Percentiles rank a stretch among this genome's conserved stretches.
Evolutionary conservation across 2,113 vertebrate species (phyloP).

Genomic region (Leptocoma aspasia): DNA sequence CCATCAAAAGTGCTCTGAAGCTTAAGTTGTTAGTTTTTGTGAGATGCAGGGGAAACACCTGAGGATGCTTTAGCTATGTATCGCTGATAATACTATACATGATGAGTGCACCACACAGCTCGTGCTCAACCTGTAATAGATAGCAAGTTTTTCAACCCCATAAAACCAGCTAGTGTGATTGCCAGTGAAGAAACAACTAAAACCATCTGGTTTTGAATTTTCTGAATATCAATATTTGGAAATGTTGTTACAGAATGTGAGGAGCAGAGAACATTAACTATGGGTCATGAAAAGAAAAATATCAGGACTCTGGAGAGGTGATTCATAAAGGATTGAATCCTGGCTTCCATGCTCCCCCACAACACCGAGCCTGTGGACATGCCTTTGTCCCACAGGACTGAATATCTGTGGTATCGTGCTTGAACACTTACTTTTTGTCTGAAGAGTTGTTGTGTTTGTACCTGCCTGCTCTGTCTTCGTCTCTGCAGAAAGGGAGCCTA

Average conservation of each 20-base stretch:
- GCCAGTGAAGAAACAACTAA: not conserved
- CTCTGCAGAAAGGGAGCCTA: not conserved
- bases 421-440: not conserved
- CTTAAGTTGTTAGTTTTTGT: not conserved
- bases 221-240: not conserved
- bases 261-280: not conserved
- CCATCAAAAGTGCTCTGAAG: not conserved
- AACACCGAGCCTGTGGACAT: not conserved
- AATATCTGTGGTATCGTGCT: not conserved
- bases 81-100: not conserved
- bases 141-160: not conserved
- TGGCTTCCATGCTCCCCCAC: not conserved
- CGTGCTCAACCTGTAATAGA: not conserved
- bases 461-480: not conserved
- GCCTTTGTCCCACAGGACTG: not conserved
- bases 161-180: not conserved
- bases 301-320: not conserved
- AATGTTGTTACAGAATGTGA: not conserved
- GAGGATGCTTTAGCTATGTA: not conserved
- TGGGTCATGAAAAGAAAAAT: not conserved
- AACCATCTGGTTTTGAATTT: not conserved
- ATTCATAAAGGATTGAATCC: not conserved
- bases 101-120: not conserved
- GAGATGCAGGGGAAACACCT: not conserved
- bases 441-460: not conserved